Percentiles rank a stretch among this genome's conserved stretches.
Evolutionary conservation across 1,140 invertebrate species (phyloP).

Genomic region (Matsumurasca onukii): DNA sequence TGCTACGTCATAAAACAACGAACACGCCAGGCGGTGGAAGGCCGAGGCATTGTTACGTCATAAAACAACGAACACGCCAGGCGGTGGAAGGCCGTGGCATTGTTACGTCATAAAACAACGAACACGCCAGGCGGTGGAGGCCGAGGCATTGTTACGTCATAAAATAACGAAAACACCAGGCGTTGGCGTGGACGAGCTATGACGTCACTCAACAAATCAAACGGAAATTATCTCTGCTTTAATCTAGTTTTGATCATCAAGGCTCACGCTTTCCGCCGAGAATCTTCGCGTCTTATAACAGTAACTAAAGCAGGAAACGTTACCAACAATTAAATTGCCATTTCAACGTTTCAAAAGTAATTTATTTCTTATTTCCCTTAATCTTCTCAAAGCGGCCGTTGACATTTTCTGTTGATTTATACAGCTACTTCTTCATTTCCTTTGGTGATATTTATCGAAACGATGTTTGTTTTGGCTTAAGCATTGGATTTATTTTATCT

Average conservation of each 20-base stretch:
- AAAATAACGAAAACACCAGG: too few species aligned
- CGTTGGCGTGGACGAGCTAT: neutral
- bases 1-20: too few species aligned
- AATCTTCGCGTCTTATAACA: neutral
- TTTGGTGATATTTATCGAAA: neutral
- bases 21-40: too few species aligned
- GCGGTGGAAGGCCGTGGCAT: too few species aligned
- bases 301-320: neutral
- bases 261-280: neutral
- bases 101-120: too few species aligned
- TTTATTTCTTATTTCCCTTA: slow-evolving; percentile 15
- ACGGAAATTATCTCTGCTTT: slow-evolving; percentile 22
- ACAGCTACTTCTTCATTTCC: neutral
- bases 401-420: slow-evolving; percentile 1
- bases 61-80: too few species aligned
- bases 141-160: too few species aligned
- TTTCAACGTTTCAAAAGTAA: neutral
- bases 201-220: slow-evolving; percentile 21
- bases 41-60: too few species aligned
- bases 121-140: too few species aligned
- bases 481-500: too few species aligned
- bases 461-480: neutral
- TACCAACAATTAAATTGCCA: slow-evolving; percentile 7
- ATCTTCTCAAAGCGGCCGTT: neutral
- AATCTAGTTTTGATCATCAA: neutral